Evolutionary conservation across 1,140 invertebrate species (phyloP).

Genomic region (Drosophila repleta): DNA sequence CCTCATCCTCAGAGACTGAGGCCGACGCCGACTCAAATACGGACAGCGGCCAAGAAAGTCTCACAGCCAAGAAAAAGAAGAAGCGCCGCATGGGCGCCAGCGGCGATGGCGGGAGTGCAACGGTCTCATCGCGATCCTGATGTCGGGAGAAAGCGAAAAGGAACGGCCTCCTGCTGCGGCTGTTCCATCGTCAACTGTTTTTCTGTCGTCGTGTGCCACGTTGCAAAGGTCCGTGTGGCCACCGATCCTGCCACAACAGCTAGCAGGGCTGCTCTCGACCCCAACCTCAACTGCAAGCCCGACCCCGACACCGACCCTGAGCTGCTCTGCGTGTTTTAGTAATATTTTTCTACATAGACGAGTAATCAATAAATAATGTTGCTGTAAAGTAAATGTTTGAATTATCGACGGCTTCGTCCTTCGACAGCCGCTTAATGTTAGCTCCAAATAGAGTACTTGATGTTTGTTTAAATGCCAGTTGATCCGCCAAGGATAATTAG

Average conservation of each 20-base stretch:
- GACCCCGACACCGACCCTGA: constrained; percentile 1
- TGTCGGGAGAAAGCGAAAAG: constrained; percentile 62
- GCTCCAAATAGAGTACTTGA: constrained; percentile 14
- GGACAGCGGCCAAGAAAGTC: constrained; percentile 94
- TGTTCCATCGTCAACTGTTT: constrained; percentile 66
- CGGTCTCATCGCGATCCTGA: constrained; percentile 58
- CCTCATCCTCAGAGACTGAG: constrained; percentile 88
- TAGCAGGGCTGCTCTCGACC: constrained; percentile 41
- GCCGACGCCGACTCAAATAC: constrained; percentile 83
- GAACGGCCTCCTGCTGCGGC: constrained; percentile 59
- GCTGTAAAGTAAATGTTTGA: constrained; percentile 36
- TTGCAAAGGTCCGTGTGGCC: constrained; percentile 22
- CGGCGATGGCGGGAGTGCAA: constrained; percentile 42
- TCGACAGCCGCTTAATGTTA: constrained; percentile 25
- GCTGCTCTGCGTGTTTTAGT: constrained; percentile 53
- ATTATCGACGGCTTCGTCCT: constrained; percentile 14
- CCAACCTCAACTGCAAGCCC: constrained; percentile 4
- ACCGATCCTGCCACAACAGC: constrained; percentile 46
- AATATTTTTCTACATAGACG: constrained; percentile 74
- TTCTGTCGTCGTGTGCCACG: constrained; percentile 53
- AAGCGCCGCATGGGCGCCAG: constrained; percentile 86
- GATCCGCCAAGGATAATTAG: constrained; percentile 60
- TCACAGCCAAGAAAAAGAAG: constrained; percentile 94
- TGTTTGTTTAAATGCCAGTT: constrained; percentile 41
- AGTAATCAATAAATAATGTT: constrained; percentile 42